Evolutionary conservation across 2,888 invertebrate species (phyloP), one percentile per base, ranked within the genome.

Genomic region (Uloborus plumipes): DNA sequence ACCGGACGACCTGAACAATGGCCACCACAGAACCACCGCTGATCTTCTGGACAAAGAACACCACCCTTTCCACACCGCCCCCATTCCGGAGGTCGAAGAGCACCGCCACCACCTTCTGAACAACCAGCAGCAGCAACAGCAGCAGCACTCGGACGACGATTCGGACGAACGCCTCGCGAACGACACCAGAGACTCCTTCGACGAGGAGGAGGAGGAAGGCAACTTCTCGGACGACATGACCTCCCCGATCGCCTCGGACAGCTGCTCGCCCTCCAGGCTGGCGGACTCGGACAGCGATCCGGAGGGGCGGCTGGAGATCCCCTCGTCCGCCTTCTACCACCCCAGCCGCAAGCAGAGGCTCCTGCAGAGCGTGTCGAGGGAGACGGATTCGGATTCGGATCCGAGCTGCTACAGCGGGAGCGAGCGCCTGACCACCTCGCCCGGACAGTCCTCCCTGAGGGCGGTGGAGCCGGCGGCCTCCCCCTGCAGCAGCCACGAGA

Each of bases 281-380:
- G 61, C 77, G 49, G 76, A 82, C 51, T 62, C 61, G 59, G 82
- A 76, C 55, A 64, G 67, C n/a, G 74, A 81, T 18, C 26, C 64
- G 4, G 80, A 81, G 15, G 73, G 51, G 13, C 22, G 80, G 53
- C 22, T 51, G 16, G 74, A 75, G 16, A 47, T 51, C 14, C 51
- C 71, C 14, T 16, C 67, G 31, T 18, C 11, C 9, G 31, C 26
- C 61, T 31, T 18, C 16, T 53, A 58, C 18, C 22, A 62, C 39
- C 39, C 39, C 51, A 31, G 51, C 15, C 55, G 88, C 84, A 87
- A 88, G 79, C 88, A 88, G 75, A 86, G 87, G 85, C 86, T 88
- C 53, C 84, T 88, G 67, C 87, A 87, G 84, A 86, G 87, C 72
- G 86, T 88, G 64, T 70, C 51, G n/a, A 49, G 31, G 18, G 77